A percentile compares a stretch with the other conserved stretches of the same genome.
Evolutionary conservation across 2,113 vertebrate genomes (phyloP).

Genomic region (Xenus cinereus): DNA sequence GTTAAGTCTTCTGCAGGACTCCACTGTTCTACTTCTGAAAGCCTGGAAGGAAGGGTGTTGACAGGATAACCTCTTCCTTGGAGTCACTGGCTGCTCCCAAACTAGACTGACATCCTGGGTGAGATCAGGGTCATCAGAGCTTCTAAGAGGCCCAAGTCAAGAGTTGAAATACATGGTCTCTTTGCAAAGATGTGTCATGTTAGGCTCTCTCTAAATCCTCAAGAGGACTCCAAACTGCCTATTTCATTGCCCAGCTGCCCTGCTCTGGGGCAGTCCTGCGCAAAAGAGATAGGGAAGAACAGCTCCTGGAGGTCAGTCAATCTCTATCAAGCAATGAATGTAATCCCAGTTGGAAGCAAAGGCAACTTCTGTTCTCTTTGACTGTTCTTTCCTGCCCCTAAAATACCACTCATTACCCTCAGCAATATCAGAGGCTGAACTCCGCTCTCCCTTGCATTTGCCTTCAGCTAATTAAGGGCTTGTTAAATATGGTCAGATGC

Average conservation of each 20-base stretch:
- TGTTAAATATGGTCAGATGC: conserved; percentile 40
- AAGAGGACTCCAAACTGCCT: neutral
- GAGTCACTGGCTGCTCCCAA: neutral
- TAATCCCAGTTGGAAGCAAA: neutral
- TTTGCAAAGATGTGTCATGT: neutral
- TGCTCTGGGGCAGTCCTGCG: neutral
- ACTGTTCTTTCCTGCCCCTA: neutral
- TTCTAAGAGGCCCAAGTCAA: neutral
- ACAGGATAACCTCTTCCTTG: neutral
- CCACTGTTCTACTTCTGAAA: neutral
- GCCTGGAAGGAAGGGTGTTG: neutral
- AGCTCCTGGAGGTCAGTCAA: neutral
- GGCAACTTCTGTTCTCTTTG: conserved; percentile 2
- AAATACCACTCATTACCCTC: conserved; percentile 11
- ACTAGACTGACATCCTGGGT: neutral
- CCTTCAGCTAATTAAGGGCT: conserved; percentile 42
- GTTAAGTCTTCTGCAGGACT: neutral
- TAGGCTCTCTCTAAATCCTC: neutral
- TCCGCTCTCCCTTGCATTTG: neutral
- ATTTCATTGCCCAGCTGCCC: neutral
- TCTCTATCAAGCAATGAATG: neutral
- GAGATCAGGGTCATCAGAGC: neutral
- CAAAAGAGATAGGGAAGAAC: neutral
- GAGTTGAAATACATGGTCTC: rapidly evolving
- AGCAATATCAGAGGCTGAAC: neutral